Conservation (phyloP, 1,140 invertebrate genomes). For the Drosophila grimshawi region DNA sequence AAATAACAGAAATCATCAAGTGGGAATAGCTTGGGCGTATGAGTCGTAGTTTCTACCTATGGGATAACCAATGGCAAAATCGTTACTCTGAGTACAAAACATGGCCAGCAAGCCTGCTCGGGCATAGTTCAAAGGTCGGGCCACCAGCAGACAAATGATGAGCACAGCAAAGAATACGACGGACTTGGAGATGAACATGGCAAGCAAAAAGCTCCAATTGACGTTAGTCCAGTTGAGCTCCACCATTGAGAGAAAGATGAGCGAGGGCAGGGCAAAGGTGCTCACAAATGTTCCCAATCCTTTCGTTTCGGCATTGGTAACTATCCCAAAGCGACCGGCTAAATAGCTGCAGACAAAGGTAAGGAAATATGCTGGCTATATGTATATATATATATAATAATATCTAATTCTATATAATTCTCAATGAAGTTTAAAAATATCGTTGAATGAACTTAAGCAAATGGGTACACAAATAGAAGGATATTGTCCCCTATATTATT, state of each 20-base stretch:
- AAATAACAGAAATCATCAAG: constrained; percentile 65
- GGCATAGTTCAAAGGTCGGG: constrained; percentile 91
- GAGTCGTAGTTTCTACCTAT: constrained; percentile 89
- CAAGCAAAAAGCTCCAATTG: constrained; percentile 95
- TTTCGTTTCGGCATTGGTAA: constrained; percentile 94
- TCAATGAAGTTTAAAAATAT: no score
- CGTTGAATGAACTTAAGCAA: no score
- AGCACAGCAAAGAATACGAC: constrained; percentile 94
- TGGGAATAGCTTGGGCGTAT: not conserved
- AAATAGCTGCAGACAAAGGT: constrained; percentile 90
- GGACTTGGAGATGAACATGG: constrained; percentile 94
- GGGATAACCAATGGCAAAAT: constrained; percentile 98
- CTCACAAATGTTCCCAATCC: constrained; percentile 97
- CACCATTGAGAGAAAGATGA: constrained; percentile 96
- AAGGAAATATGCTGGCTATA: not conserved
- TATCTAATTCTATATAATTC: no score
- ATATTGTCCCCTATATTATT: no score
- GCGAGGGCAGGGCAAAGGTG: constrained; percentile 95
- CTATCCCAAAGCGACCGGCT: constrained; percentile 93
- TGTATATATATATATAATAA: no score
- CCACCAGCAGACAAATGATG: constrained; percentile 91
- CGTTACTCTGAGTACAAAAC: constrained; percentile 98
- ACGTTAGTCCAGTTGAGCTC: constrained; percentile 92
- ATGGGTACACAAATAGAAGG: no score
- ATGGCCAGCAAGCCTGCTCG: constrained; percentile 96